phyloP scores from a whole-genome alignment of 2,113 vertebrate species.

The Sorex fumeus region DNA sequence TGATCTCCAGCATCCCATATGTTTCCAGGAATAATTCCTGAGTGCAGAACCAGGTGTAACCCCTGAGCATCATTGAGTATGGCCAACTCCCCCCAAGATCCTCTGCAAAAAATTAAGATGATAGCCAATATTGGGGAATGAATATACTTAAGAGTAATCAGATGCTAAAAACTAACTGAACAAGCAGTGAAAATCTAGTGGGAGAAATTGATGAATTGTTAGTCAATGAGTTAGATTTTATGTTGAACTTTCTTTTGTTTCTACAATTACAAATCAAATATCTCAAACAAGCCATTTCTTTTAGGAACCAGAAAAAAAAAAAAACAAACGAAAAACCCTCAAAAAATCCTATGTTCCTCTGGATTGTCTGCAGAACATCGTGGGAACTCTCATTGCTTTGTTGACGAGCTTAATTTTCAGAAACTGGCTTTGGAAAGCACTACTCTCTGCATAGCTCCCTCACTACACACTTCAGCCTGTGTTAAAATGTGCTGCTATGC shows the following conservation, averaged over 20 bases:
- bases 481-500: not conserved
- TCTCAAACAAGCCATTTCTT: not conserved
- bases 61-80: too few species aligned
- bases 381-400: not conserved
- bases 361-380: not conserved
- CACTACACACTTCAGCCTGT: not conserved
- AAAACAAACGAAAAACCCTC: too few species aligned
- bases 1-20: too few species aligned
- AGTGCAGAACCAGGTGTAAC: too few species aligned
- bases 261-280: conserved; percentile 17
- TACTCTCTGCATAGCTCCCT: not conserved
- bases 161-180: not conserved
- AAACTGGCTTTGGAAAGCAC: not conserved
- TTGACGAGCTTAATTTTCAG: conserved; percentile 11
- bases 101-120: not conserved
- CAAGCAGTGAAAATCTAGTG: not conserved
- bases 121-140: not conserved
- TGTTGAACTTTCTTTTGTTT: conserved; percentile 35
- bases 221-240: conserved; percentile 3
- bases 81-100: too few species aligned
- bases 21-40: too few species aligned
- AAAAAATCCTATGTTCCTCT: not conserved
- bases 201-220: not conserved
- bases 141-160: not conserved
- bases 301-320: conserved; percentile 14